A percentile compares a stretch with the other conserved stretches of the same genome.
Evolutionary conservation across 2,888 invertebrate genomes (phyloP).

Genomic region (Caenorhabditis zanzibari): DNA sequence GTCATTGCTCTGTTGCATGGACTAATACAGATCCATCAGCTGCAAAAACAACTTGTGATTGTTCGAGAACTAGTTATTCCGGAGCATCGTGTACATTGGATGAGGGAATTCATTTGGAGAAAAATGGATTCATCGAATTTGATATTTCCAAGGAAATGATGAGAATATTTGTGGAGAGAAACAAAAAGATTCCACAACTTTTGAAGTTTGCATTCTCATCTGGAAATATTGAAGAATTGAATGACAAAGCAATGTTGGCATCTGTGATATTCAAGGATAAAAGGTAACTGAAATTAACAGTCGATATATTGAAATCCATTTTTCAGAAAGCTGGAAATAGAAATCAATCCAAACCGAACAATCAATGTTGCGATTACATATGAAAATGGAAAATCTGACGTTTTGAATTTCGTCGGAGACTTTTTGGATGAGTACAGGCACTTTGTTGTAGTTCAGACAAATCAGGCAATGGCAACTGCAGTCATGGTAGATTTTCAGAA

Average conservation of each 20-base stretch:
- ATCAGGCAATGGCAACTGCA: constrained; percentile 57
- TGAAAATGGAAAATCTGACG: constrained; percentile 64
- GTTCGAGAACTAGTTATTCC: constrained; percentile 77
- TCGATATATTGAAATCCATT: background rate
- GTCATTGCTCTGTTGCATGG: constrained; percentile 81
- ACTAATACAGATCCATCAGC: constrained; percentile 73
- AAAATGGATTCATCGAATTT: constrained; percentile 68
- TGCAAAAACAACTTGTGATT: constrained; percentile 76
- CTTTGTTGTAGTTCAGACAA: constrained; percentile 76
- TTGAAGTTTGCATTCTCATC: constrained; percentile 76
- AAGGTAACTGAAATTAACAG: constrained; percentile 2
- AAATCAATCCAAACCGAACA: constrained; percentile 75
- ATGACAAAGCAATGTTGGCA: constrained; percentile 48
- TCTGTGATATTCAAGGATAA: constrained; percentile 50
- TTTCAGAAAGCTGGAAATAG: constrained; percentile 73
- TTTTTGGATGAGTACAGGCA: constrained; percentile 79
- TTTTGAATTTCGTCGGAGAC: constrained; percentile 73
- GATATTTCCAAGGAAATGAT: constrained; percentile 71
- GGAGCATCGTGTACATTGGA: constrained; percentile 74
- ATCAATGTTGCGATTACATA: constrained; percentile 71
- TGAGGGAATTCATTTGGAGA: constrained; percentile 69
- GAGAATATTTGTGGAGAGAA: constrained; percentile 44
- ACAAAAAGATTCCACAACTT: constrained; percentile 65
- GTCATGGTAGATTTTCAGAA: constrained; percentile 60
- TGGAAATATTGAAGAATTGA: constrained; percentile 26